Evolutionary conservation across 2,888 invertebrate genomes (phyloP).

Genomic region (Orchesella flavescens): DNA sequence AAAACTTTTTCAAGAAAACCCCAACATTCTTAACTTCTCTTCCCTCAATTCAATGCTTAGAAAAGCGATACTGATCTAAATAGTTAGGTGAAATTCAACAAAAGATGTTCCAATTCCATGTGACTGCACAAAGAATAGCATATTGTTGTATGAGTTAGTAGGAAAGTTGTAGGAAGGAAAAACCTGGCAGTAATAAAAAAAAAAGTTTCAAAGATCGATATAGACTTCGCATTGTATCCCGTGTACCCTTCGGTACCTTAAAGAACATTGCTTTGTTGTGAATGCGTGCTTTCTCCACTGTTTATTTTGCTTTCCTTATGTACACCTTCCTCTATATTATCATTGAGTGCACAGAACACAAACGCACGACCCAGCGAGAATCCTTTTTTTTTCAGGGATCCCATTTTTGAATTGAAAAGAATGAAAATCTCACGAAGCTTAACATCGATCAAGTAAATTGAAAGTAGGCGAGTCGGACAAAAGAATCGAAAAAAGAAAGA

Average conservation of each 20-base stretch:
- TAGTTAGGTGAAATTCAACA: neutral
- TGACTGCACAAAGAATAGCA: neutral
- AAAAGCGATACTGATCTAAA: no score
- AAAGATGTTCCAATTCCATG: neutral
- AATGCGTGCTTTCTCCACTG: neutral
- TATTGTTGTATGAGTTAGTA: neutral
- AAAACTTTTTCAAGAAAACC: no score
- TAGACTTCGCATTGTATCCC: no score
- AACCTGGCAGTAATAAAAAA: no score
- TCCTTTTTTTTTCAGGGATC: no score
- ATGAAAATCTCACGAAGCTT: slow-evolving; percentile 36
- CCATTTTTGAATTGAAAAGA: slow-evolving; percentile 25
- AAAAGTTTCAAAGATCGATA: no score
- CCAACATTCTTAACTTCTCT: no score
- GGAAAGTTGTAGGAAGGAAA: neutral
- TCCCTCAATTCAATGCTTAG: no score
- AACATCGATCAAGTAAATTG: slow-evolving; percentile 44
- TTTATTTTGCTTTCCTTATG: neutral
- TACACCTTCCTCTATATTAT: neutral
- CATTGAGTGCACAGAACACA: neutral
- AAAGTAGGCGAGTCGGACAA: slow-evolving; percentile 2
- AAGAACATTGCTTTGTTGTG: no score
- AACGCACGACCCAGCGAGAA: neutral
- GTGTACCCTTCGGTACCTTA: no score
- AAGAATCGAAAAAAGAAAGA: neutral